Evolutionary conservation across 1,140 invertebrate genomes (phyloP).

Genomic region (Rhopalosiphum maidis): DNA sequence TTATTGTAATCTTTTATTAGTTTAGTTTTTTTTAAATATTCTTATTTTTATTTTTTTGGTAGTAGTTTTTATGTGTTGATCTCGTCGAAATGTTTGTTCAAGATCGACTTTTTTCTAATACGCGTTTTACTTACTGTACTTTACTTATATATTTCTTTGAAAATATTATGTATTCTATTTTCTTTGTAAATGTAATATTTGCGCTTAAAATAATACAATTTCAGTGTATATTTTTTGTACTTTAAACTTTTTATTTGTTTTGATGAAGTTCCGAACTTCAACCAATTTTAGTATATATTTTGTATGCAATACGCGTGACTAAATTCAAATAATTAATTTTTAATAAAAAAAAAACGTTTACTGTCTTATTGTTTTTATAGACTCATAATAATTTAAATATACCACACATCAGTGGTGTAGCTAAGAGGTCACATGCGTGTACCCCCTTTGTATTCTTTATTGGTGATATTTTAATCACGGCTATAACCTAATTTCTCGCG

Average conservation of each 20-base stretch:
- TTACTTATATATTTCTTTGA: background rate
- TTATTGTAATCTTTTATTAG: background rate
- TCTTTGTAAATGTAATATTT: background rate
- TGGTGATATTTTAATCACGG: no score
- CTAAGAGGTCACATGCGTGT: no score
- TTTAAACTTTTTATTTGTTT: background rate
- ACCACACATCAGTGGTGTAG: no score
- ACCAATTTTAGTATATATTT: background rate
- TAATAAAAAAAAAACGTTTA: background rate
- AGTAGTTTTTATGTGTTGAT: background rate
- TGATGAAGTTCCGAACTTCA: background rate
- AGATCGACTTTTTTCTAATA: background rate
- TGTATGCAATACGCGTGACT: background rate
- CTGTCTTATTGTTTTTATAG: no score
- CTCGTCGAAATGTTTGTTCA: background rate
- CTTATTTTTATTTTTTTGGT: background rate
- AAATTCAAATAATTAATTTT: background rate
- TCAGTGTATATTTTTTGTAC: background rate
- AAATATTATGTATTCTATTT: background rate
- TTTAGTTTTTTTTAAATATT: background rate
- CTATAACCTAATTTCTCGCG: no score
- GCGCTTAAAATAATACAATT: background rate
- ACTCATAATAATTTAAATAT: no score
- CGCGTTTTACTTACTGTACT: background rate
- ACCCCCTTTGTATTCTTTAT: no score